A percentile compares a stretch with the other conserved stretches of the same genome.
Evolutionary conservation across 2,888 invertebrate genomes (phyloP).

Genomic region (Cataglyphis rosenhaueri): DNA sequence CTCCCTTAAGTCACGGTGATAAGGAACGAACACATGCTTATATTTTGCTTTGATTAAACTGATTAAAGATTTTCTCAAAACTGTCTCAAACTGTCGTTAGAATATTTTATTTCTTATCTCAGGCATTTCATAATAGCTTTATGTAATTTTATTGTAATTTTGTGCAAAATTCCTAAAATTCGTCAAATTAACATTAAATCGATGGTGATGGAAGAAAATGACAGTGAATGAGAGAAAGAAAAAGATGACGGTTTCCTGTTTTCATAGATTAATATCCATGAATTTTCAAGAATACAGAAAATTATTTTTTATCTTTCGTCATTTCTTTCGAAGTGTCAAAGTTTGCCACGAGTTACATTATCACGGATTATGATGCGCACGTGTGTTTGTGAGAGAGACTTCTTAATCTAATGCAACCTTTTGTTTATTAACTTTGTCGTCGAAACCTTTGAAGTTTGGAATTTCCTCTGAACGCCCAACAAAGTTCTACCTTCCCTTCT

Average conservation of each 20-base stretch:
- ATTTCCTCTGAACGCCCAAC: neutral
- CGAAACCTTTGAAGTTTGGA: constrained; percentile 32
- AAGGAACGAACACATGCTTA: neutral
- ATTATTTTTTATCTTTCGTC: neutral
- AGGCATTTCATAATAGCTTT: neutral
- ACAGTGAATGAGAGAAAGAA: neutral
- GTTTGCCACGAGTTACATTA: neutral
- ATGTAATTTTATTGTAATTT: neutral
- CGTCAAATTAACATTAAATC: constrained; percentile 3
- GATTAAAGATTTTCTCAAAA: neutral
- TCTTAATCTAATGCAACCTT: constrained; percentile 22
- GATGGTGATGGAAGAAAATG: neutral
- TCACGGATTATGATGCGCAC: neutral
- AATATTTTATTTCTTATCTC: neutral
- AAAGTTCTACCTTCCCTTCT: neutral
- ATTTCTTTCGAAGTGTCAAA: neutral
- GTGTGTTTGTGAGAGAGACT: neutral
- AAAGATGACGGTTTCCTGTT: neutral
- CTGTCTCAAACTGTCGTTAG: neutral
- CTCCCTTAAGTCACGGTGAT: neutral
- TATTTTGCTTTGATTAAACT: neutral
- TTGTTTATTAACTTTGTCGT: constrained; percentile 3
- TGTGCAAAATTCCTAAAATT: neutral
- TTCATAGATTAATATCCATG: neutral
- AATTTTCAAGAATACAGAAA: neutral